Percentiles rank a stretch among this genome's conserved stretches.
Conservation (phyloP, 2,888 invertebrate species). For the Anoplius nigerrimus region DNA sequence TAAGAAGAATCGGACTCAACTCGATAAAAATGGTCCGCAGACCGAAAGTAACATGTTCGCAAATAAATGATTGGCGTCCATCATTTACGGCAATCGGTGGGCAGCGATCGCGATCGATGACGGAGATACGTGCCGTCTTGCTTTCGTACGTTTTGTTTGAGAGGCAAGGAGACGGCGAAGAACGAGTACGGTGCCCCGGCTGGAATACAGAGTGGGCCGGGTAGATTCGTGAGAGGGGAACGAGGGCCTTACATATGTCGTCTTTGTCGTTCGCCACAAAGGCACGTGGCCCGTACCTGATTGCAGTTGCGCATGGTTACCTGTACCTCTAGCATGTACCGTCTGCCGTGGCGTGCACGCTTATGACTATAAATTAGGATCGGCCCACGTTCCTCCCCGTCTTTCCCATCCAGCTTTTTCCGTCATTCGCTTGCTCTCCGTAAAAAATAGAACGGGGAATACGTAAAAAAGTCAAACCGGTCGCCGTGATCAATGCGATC, state of each 20-base stretch:
- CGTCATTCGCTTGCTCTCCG: no score
- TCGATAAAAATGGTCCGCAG: no score
- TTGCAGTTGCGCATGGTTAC: slow-evolving; percentile 49
- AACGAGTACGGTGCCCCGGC: not conserved
- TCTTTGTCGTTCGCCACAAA: slow-evolving; percentile 48
- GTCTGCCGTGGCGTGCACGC: slow-evolving; percentile 25
- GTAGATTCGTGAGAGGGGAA: slow-evolving; percentile 37
- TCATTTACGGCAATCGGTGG: not conserved
- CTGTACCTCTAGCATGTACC: slow-evolving; percentile 24
- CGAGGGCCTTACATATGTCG: slow-evolving; percentile 36
- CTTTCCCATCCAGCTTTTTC: no score
- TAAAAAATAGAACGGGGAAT: no score
- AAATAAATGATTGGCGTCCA: no score
- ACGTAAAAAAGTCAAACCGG: no score
- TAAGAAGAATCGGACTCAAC: no score
- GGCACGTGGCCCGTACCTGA: slow-evolving; percentile 49
- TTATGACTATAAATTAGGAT: slow-evolving; percentile 26
- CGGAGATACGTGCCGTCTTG: slow-evolving; percentile 1
- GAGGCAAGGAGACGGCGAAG: not conserved
- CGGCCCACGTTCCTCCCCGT: no score
- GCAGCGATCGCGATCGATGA: not conserved
- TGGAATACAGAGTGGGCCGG: slow-evolving; percentile 27
- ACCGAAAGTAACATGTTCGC: no score
- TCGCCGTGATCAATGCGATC: no score
- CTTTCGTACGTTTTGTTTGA: slow-evolving; percentile 6